These are phyloP conservation scores for Mola mola DNA, from an alignment of 2,113 vertebrate genomes.

Conservation along the genomic window DNA sequence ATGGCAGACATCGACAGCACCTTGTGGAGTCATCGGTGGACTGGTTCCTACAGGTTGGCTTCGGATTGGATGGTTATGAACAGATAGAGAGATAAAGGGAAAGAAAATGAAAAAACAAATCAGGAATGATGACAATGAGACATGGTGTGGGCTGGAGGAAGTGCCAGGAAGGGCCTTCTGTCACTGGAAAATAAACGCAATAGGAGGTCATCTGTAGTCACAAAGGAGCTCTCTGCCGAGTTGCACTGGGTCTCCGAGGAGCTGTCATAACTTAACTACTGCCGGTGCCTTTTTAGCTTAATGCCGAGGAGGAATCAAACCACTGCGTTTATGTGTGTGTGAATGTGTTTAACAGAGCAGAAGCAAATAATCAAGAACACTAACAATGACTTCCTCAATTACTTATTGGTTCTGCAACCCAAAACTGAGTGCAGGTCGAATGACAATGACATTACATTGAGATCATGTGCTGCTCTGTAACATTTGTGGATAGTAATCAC, in stretches of 20 bases:
- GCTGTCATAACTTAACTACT: conserved; percentile 45
- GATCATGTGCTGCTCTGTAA: background rate
- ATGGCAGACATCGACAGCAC: conserved; percentile 40
- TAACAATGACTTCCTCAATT: conserved; percentile 12
- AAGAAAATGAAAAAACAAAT: conserved; percentile 6
- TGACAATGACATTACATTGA: no score
- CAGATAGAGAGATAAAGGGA: conserved; percentile 30
- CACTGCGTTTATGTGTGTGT: conserved; percentile 1
- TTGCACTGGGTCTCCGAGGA: conserved; percentile 39
- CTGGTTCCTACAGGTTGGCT: conserved; percentile 44
- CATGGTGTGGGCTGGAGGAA: conserved; percentile 27
- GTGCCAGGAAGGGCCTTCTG: conserved; percentile 31
- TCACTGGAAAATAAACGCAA: conserved; percentile 56
- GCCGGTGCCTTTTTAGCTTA: conserved; percentile 46
- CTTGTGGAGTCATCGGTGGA: conserved; percentile 63
- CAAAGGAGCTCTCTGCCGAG: conserved; percentile 51
- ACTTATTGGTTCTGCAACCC: conserved; percentile 2
- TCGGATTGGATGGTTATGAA: conserved; percentile 36
- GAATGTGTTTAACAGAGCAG: conserved; percentile 5
- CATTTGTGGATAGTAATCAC: no score
- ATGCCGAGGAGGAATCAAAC: conserved; percentile 47
- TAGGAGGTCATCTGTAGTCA: conserved; percentile 65
- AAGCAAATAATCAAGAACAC: conserved; percentile 39
- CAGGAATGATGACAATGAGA: conserved; percentile 17
- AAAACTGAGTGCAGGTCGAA: conserved; percentile 17